phyloP scores from a whole-genome alignment of 2,113 vertebrate genomes.

The Saccopteryx bilineata region DNA sequence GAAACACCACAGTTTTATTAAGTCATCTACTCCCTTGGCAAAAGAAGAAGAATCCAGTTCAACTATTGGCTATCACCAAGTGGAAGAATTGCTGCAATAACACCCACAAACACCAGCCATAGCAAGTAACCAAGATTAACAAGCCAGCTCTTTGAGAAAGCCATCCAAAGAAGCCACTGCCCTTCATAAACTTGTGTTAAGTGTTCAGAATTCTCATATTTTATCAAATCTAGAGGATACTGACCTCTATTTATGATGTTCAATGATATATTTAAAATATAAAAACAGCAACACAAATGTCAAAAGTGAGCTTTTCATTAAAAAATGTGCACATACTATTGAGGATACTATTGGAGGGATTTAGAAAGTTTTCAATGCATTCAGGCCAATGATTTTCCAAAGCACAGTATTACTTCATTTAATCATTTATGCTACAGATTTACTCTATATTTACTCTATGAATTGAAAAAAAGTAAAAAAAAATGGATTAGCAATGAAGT shows the following conservation, averaged over 20 bases:
- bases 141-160: background rate
- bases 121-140: background rate
- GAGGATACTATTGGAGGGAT: background rate
- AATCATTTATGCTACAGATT: background rate
- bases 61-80: background rate
- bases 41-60: slow-evolving; percentile 18
- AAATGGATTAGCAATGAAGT: background rate
- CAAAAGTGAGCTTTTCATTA: background rate
- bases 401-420: background rate
- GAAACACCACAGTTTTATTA: slow-evolving; percentile 56
- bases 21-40: slow-evolving; percentile 17
- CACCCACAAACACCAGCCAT: background rate
- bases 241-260: background rate
- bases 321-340: background rate
- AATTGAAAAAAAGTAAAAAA: background rate
- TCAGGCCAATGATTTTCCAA: background rate
- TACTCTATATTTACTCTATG: background rate
- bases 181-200: background rate
- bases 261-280: background rate
- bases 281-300: background rate
- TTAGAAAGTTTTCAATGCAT: background rate
- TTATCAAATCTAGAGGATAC: background rate
- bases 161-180: background rate
- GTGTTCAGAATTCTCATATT: slow-evolving; percentile 10
- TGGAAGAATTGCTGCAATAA: slow-evolving; percentile 32